Base-by-base conservation (phyloP, 2,113 vertebrate species). In the Cichladusa arquata region DNA sequence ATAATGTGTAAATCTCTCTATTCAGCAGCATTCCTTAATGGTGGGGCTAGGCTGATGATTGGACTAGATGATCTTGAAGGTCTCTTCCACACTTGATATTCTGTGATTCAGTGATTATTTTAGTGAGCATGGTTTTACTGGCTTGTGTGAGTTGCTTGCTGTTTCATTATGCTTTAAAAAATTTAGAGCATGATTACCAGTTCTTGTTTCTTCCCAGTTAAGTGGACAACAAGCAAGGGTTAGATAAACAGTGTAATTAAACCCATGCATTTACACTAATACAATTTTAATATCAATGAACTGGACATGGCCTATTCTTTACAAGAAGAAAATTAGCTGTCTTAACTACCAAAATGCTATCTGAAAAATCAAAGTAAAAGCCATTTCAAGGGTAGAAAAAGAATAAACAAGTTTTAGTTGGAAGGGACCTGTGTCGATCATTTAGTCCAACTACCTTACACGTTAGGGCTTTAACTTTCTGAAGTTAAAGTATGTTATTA, bases 321-420 rank as follows among this genome's bases (percentile, higher is more conserved):
- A 38, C 9, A 57, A 57, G 76, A 58, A 61, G 51, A 34, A 81
- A 48, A 80, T 67, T 12, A 62, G 7, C 19, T n/a, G 4, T 72
- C 38, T 33, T 71, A 87, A 64, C 12, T 72, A 45, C 48, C 42
- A 84, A 72, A 90, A 77, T 36, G 5, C 22, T 56, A 3, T 40
- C 56, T 70, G 45, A 88, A 89, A 87, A 74, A 76, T 51, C 19
- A 22, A 70, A 86, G 34, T n/a, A 33, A 65, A 91, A 81, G 12
- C 65, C 64, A 15, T 54, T 54, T 25, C 38, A 69, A 25, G 12
- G 9, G 23, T 62, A 67, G 62, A 24, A 82, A 64, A 34, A 34
- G 2, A 53, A 29, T 12, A 57, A 23, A 76, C 33, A 6, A 24
- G 19, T 38, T 71, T 81, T 28, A 31, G 17, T 66, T 66, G 64